Conservation (phyloP, 2,888 invertebrate species). For the Heliconius charithonia region DNA sequence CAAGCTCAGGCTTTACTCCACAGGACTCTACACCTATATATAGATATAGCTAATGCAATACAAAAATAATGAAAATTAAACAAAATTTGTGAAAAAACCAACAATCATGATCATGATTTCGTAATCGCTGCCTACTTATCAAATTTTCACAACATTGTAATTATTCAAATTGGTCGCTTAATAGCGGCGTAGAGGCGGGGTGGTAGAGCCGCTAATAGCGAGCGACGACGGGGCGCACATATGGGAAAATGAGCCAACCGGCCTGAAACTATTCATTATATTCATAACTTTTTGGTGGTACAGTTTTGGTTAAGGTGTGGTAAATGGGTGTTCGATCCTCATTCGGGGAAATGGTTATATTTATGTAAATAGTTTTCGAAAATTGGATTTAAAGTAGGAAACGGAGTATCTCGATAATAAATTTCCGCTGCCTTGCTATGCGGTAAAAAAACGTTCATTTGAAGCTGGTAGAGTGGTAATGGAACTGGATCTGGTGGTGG, state of each 20-base stretch:
- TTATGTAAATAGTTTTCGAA: no score
- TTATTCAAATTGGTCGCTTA: constrained; percentile 42
- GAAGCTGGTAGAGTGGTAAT: no score
- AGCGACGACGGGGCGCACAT: constrained; percentile 44
- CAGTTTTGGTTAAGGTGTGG: no score
- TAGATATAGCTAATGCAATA: neutral
- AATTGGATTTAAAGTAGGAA: no score
- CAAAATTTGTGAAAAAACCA: neutral
- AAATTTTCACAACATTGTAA: constrained; percentile 52
- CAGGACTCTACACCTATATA: no score
- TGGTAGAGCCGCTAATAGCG: constrained; percentile 18
- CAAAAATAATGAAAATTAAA: neutral
- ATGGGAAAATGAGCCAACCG: constrained; percentile 30
- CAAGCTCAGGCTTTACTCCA: no score
- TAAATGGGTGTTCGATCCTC: no score
- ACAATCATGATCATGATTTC: constrained; percentile 5
- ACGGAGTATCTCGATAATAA: no score
- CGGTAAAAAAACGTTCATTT: no score
- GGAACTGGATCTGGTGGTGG: no score
- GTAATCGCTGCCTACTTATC: constrained; percentile 36
- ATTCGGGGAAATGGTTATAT: no score
- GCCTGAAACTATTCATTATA: neutral
- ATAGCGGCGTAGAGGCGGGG: constrained; percentile 26
- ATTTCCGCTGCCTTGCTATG: no score
- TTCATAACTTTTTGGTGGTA: neutral